Conservation (phyloP, 2,888 invertebrate species). For the Microdon myrmicae region DNA sequence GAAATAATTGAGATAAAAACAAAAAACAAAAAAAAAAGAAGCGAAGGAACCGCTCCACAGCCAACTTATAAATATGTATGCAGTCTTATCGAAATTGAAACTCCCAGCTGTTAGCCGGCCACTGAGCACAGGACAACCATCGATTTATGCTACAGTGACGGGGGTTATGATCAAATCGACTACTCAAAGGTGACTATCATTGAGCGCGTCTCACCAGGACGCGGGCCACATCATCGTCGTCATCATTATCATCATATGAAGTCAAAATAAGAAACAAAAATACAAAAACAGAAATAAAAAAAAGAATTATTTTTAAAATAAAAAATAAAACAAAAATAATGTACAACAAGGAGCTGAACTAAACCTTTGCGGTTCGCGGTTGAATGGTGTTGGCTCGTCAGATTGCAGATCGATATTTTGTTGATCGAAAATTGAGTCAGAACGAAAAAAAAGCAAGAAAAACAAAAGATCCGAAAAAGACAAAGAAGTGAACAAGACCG, state of each 20-base stretch:
- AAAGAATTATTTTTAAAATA: slow-evolving; percentile 7
- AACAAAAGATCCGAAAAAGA: background rate
- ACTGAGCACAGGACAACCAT: slow-evolving; percentile 12
- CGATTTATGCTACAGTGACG: too few species aligned
- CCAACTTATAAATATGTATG: slow-evolving; percentile 55
- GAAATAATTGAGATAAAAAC: slow-evolving; percentile 56
- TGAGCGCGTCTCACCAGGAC: slow-evolving; percentile 33
- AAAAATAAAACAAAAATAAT: slow-evolving; percentile 33
- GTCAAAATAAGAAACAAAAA: too few species aligned
- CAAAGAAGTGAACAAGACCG: slow-evolving; percentile 42
- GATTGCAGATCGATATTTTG: slow-evolving; percentile 51
- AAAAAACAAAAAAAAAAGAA: slow-evolving; percentile 40
- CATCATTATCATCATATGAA: background rate
- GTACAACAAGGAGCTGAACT: slow-evolving; percentile 44
- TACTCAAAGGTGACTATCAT: slow-evolving; percentile 49
- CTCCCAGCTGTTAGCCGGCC: slow-evolving; percentile 43
- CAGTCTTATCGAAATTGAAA: slow-evolving; percentile 50
- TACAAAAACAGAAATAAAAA: slow-evolving; percentile 10
- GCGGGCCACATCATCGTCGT: slow-evolving; percentile 19
- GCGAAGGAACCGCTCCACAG: slow-evolving; percentile 32
- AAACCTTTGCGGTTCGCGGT: slow-evolving; percentile 49
- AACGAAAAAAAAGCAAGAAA: background rate
- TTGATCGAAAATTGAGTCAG: slow-evolving; percentile 49
- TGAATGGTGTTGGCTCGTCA: slow-evolving; percentile 50
- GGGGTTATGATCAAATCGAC: slow-evolving; percentile 38